phyloP scores from a whole-genome alignment of 2,797 vertebrate genomes.

The Chelmon rostratus region DNA sequence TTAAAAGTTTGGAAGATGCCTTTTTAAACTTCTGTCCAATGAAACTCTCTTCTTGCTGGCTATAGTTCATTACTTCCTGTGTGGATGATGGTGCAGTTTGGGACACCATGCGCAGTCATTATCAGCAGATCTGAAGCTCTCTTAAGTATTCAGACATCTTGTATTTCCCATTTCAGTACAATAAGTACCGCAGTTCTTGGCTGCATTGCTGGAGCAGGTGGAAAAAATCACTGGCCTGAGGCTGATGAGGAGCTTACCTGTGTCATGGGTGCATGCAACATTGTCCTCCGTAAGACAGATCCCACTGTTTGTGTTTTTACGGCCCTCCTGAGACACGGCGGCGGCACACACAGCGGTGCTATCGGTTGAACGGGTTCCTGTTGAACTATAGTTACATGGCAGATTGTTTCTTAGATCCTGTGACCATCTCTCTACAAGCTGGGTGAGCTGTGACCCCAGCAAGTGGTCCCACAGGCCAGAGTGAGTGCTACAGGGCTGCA shows the following conservation, averaged over 20 bases:
- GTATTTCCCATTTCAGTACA: constrained; percentile 61
- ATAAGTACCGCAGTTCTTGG: constrained; percentile 64
- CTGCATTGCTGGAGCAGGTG: constrained; percentile 68
- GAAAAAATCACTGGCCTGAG: constrained; percentile 75
- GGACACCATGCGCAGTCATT: constrained; percentile 61
- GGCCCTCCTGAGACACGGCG: constrained; percentile 52
- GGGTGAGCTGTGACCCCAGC: constrained; percentile 81
- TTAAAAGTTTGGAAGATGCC: constrained; percentile 41
- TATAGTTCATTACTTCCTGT: constrained; percentile 62
- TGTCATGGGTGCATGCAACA: constrained; percentile 70
- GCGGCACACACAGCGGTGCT: constrained; percentile 20
- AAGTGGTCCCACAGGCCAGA: constrained; percentile 79
- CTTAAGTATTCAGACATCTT: constrained; percentile 63
- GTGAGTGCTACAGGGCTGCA: constrained; percentile 77
- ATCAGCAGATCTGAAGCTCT: constrained; percentile 57
- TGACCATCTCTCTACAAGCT: constrained; percentile 74
- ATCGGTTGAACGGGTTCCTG: constrained; percentile 54
- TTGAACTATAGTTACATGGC: constrained; percentile 69
- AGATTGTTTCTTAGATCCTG: constrained; percentile 80
- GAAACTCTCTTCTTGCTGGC: constrained; percentile 40
- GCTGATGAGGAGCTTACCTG: constrained; percentile 72
- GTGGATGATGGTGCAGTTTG: constrained; percentile 58
- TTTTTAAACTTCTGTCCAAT: constrained; percentile 50
- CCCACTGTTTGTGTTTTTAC: constrained; percentile 69
- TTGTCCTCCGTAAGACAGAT: constrained; percentile 69